Base-by-base conservation (phyloP, 37 sponge, comb jelly and placozoan species). In the Bolinopsis microptera region DNA sequence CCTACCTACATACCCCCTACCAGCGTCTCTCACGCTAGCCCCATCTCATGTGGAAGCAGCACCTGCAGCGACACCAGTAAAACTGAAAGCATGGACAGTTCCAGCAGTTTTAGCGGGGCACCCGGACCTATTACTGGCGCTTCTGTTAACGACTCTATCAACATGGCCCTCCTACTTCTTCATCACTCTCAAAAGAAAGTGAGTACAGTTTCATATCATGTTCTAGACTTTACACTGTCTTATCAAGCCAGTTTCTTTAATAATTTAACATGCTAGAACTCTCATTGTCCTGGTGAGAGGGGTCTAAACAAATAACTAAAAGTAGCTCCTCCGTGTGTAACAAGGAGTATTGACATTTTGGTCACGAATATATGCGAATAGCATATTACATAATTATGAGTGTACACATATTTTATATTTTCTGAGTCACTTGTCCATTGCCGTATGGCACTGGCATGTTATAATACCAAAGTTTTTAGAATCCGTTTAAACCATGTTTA, bases 111-210 rank as follows among this genome's bases (percentile, higher is more conserved):
- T 48, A 48, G 61, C 13, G 61, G 61, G 13, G 61, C 61, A 18
- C 61, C 61, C 9, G n/a, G n/a, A n/a, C n/a, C n/a, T n/a, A n/a
- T n/a, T n/a, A 13, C 13, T 18, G 13, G 9, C 9, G 61, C 61
- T 13, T 22, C 35, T 2, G 32, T 32, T 32, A 77, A 32, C 37
- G 80, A 77, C 36, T 77, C 27, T 32, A 77, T 32, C 80, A 77
- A 77, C 21, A 27, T 77, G 3, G 80, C 80, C 21, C 80, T 77
- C 36, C 27, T 77, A 3, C 80, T 77, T 36, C 27, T 77, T 32
- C 32, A 27, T 1, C 80, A 77, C 35, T 77, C 80, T 77, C 80
- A 77, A 36, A 77, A 77, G 18, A 77, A 77, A 18, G 80, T 77
- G 36, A 35, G 80, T 35, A 35, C 27, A 3, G 27, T 70, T 67